Base-by-base conservation (phyloP, 2,888 invertebrate species). In the Alitta virens region DNA sequence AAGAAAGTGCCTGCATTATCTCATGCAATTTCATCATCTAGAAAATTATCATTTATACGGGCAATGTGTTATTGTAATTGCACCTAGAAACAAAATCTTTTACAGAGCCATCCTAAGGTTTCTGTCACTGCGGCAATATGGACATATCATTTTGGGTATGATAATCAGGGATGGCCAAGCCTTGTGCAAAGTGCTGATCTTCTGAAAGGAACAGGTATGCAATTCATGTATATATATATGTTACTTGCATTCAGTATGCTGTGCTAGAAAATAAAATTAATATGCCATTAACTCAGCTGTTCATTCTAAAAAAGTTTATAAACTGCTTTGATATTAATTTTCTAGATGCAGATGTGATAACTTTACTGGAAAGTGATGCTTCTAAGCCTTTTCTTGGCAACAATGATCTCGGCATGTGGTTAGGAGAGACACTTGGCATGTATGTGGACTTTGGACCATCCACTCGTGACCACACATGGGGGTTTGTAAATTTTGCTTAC, bases 71-170 rank as follows among this genome's bases (percentile, higher is more conserved):
- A n/a, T n/a, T n/a, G n/a, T n/a, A n/a, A n/a, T n/a, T n/a, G n/a
- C n/a, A n/a, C n/a, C n/a, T n/a, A n/a, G n/a, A n/a, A n/a, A n/a
- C n/a, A n/a, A n/a, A n/a, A n/a, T 49, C 43, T 26, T 33, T 60
- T 14, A 25, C 52, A 63, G 56, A 24, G n/a, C 24, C 61, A 66
- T 1, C 71, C 75, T 23, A 71, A 69, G 25, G 65, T 63, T 2
- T 71, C 73, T 55, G 75, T 82, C 60, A 74, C 75, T 1, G 74
- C 81, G 2, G 77, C 77, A 24, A 80, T 82, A 21, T 82, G 82
- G 82, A 82, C 82, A 2, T 82, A 76, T 65, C 82, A 82, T 69
- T 82, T 82, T 73, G 82, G 82, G 27, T 82, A 82, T 69, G 82
- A 82, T 63, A 82, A 82, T 68, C 70, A 74, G 62, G 82, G 82